Conservation (phyloP, 2,113 vertebrate genomes). For the Nipponia nippon region DNA sequence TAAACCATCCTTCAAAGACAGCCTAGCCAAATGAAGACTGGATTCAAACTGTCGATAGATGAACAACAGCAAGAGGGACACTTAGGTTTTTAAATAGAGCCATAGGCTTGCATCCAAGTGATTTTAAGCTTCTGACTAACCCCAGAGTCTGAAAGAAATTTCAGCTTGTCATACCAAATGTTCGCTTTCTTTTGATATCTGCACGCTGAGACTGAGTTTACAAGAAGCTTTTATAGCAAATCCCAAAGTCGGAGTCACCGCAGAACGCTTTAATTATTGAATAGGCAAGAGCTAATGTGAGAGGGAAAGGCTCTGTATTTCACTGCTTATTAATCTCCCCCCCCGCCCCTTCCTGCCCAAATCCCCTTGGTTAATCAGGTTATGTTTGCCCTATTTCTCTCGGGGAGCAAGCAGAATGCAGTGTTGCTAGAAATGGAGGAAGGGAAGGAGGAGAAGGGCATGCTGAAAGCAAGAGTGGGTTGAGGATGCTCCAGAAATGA, state of each 20-base stretch:
- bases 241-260: neutral
- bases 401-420: neutral
- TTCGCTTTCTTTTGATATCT: constrained; percentile 17
- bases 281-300: neutral
- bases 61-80: neutral
- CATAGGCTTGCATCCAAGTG: neutral
- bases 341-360: neutral
- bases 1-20: neutral
- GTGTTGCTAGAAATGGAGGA: neutral
- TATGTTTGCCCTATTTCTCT: constrained; percentile 55
- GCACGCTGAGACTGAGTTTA: neutral
- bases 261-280: constrained; percentile 33
- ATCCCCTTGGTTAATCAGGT: constrained; percentile 57
- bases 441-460: neutral
- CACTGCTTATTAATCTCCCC: neutral
- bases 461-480: neutral
- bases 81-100: neutral
- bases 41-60: neutral
- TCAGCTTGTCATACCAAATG: neutral
- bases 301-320: constrained; percentile 5
- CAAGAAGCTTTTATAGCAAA: constrained; percentile 3
- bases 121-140: constrained; percentile 1
- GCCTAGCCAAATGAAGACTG: neutral
- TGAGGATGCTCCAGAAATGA: neutral
- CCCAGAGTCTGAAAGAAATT: neutral